Evolutionary conservation across 30 jellyfish, hydroid and myxozoan species (phyloP), one percentile per base, ranked within the genome.

Genomic region (Aurelia sp.): DNA sequence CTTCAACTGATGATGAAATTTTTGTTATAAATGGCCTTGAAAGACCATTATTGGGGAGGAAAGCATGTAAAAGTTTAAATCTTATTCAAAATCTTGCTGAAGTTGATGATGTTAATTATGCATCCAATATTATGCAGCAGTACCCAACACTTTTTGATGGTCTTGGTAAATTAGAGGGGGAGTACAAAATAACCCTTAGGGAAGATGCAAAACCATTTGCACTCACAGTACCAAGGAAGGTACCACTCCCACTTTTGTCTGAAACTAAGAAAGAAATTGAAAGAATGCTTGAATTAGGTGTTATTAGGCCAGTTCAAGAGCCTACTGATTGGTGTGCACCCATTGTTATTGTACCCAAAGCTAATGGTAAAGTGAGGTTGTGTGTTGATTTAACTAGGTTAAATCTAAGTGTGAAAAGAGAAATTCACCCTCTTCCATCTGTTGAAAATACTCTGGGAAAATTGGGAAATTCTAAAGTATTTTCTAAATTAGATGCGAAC

Each of bases 291-390:
- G 40, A 12, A 63, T n/a, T 81, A 69, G 93, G 97, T 13, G 96
- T 89, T 61, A 89, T 82, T 3, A 71, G 53, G 60, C 85, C 74
- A 55, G 74, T 81, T 15, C 93, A 89, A 16, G 70, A 71, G 27
- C 91, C 90, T 9, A 89, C 97, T 12, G 96, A 73, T 62, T 81
- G 95, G 96, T 73, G 90, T 59, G 86, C 87, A 11, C 87, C 95
- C 1, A 81, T 89, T 22, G 87, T 89, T n/a, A 88, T 73, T 17
- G 91, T 73, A 23, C 73, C 75, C n/a, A n/a, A n/a, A n/a, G n/a
- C n/a, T n/a, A n/a, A n/a, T 31, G 82, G 62, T 41, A 52, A 89
- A 31, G 83, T 89, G 21, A 63, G 95, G 31, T 27, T 89, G 18
- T 81, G 95, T 83, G 83, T 89, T 19, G 97, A 83, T 61, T 50